phyloP scores from a whole-genome alignment of 1,140 invertebrate genomes.

The Drosophila trapezifrons region DNA sequence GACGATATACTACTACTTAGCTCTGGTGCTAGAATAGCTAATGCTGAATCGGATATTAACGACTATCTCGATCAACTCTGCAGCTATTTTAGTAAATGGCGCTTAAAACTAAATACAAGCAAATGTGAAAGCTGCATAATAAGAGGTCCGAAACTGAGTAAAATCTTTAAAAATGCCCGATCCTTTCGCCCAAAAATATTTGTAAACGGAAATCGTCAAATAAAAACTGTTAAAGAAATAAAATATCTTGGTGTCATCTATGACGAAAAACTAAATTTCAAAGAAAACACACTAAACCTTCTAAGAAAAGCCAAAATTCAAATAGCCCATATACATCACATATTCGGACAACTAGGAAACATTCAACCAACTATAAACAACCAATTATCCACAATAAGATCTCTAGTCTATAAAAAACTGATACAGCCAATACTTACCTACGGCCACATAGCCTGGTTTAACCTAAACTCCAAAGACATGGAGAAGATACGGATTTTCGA shows the following conservation, averaged over 20 bases:
- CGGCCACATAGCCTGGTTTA: constrained; percentile 6
- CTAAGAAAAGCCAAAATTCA: background rate
- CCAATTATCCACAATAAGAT: background rate
- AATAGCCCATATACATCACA: background rate
- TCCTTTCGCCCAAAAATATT: background rate
- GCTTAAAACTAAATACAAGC: background rate
- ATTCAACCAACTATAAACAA: background rate
- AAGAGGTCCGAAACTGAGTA: background rate
- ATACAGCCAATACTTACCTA: constrained; percentile 15
- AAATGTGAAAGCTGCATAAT: background rate
- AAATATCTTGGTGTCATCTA: constrained; percentile 16
- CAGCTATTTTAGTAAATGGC: background rate
- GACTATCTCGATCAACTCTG: background rate
- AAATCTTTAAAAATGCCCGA: background rate
- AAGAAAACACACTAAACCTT: background rate
- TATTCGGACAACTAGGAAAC: background rate
- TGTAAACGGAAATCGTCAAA: background rate
- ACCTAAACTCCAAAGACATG: background rate
- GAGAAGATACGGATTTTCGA: background rate
- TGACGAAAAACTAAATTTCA: constrained; percentile 6
- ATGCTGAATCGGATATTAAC: background rate
- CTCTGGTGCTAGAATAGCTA: background rate
- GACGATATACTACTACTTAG: constrained; percentile 12
- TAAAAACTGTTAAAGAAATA: background rate
- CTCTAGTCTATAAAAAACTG: constrained; percentile 4